A percentile compares a stretch with the other conserved stretches of the same genome.
Conservation (phyloP, 2,888 invertebrate genomes). For the Lacanobia wlatinum region DNA sequence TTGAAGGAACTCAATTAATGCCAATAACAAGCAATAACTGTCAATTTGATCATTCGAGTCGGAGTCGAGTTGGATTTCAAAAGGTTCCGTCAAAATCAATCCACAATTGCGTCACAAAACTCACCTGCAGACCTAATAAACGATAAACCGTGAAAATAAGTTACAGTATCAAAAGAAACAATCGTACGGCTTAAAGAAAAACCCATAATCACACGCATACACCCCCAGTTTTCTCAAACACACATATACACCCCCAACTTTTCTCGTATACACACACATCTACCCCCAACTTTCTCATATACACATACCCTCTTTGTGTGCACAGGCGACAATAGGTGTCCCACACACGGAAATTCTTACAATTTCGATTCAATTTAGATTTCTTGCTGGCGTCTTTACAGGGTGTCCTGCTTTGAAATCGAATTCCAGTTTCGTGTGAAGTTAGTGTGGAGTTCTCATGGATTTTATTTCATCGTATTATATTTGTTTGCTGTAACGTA, state of each 20-base stretch:
- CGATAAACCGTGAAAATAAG: conserved; percentile 31
- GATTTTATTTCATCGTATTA: conserved; percentile 19
- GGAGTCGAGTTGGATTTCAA: too few relatives aligned
- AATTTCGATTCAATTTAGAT: conserved; percentile 83
- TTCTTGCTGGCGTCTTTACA: conserved; percentile 68
- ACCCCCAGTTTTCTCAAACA: background rate
- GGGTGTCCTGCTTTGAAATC: conserved; percentile 66
- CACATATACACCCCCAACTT: conserved; percentile 14
- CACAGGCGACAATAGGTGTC: conserved; percentile 57
- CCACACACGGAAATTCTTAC: conserved; percentile 74
- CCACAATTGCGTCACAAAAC: background rate
- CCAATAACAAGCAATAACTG: too few relatives aligned
- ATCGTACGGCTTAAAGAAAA: conserved; percentile 51
- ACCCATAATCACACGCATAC: conserved; percentile 48
- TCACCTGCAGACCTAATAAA: conserved; percentile 24
- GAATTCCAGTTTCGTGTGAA: conserved; percentile 34
- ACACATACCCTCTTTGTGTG: background rate
- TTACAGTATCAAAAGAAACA: conserved; percentile 53
- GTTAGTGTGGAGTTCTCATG: conserved; percentile 22
- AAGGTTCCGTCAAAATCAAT: conserved; percentile 1
- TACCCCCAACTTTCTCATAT: background rate
- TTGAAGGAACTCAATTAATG: too few relatives aligned
- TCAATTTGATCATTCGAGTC: too few relatives aligned
- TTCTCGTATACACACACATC: conserved; percentile 27
- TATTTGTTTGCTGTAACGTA: background rate